phyloP scores from a whole-genome alignment of 1,140 invertebrate species.

The Andricus grossulariae region DNA sequence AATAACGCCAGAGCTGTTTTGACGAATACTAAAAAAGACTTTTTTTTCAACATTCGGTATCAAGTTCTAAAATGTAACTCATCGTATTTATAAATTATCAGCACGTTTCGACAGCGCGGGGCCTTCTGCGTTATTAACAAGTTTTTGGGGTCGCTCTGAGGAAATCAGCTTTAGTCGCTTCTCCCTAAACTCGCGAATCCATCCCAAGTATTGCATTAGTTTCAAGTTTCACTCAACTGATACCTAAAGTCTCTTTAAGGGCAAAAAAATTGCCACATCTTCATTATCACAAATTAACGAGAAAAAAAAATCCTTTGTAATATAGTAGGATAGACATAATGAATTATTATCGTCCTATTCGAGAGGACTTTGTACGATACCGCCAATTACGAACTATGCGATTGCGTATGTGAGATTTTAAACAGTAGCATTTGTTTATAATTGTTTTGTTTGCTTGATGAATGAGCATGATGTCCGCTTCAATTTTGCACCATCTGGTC shows the following conservation, averaged over 20 bases:
- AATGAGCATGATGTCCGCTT: neutral
- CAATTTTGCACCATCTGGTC: neutral
- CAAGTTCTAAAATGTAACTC: no score
- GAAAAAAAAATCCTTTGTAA: constrained; percentile 53
- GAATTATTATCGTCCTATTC: constrained; percentile 35
- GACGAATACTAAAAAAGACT: no score
- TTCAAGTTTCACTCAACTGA: constrained; percentile 40
- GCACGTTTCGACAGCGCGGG: constrained; percentile 10
- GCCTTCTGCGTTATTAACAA: constrained; percentile 25
- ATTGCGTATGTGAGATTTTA: constrained; percentile 26
- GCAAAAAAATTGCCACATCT: constrained; percentile 34
- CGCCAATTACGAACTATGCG: constrained; percentile 29
- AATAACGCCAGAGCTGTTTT: no score
- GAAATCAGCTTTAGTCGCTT: constrained; percentile 38
- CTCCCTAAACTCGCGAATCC: constrained; percentile 35
- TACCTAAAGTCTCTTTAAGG: constrained; percentile 39
- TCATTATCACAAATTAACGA: constrained; percentile 36
- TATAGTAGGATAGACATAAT: constrained; percentile 49
- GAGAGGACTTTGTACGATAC: constrained; percentile 41
- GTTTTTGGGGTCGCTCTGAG: constrained; percentile 15
- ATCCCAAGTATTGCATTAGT: constrained; percentile 41
- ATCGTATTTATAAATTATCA: neutral
- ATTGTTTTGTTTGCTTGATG: neutral
- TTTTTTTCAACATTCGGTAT: no score
- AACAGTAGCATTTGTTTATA: neutral